phyloP scores from a whole-genome alignment of 2,797 vertebrate genomes.

The Dallia pectoralis region DNA sequence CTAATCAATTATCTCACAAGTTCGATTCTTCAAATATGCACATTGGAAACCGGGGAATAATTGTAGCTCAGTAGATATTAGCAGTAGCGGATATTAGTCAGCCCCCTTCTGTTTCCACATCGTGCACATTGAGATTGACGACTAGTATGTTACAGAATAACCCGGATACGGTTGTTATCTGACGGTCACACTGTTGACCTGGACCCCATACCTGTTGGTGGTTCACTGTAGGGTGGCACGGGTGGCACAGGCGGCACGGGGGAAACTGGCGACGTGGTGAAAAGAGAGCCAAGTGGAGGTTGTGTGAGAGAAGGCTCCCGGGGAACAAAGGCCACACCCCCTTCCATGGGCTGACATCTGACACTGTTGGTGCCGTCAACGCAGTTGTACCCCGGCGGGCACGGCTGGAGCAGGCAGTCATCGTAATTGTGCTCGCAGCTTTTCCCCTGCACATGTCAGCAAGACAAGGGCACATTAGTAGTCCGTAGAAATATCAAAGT shows the following conservation, averaged over 20 bases:
- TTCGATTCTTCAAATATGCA: no score
- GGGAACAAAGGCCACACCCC: constrained; percentile 45
- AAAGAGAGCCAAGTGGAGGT: constrained; percentile 53
- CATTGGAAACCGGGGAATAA: background rate
- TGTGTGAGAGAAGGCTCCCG: constrained; percentile 54
- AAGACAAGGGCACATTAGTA: background rate
- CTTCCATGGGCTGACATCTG: constrained; percentile 73
- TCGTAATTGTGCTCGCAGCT: constrained; percentile 85
- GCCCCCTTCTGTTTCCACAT: background rate
- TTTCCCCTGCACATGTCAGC: constrained; percentile 65
- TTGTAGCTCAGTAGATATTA: background rate
- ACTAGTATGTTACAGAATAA: background rate
- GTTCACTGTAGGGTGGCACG: constrained; percentile 29
- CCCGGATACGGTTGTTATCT: background rate
- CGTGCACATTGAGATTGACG: background rate
- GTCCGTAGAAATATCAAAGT: background rate
- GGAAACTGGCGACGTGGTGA: constrained; percentile 25
- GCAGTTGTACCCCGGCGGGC: constrained; percentile 79
- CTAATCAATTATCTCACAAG: no score
- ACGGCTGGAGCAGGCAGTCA: constrained; percentile 80
- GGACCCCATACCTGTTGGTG: constrained; percentile 59
- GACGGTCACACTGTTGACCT: background rate
- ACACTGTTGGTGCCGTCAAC: constrained; percentile 81
- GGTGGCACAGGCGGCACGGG: constrained; percentile 33
- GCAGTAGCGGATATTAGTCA: background rate